Percentiles rank a stretch among this genome's conserved stretches.
phyloP scores from a whole-genome alignment of 2,888 invertebrate species.

The Podabrus alpinus region DNA sequence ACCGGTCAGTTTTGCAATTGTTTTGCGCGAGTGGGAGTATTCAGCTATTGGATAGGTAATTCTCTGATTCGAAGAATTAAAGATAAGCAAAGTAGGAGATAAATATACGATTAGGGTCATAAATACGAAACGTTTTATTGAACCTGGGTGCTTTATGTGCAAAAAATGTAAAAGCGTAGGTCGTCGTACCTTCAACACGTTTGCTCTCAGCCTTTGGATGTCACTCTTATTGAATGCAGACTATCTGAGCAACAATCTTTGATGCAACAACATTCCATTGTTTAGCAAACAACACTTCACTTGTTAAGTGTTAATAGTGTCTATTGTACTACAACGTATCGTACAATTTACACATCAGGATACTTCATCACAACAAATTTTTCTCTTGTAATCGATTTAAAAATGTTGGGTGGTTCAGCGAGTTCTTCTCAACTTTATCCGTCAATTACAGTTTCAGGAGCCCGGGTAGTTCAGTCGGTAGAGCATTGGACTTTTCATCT shows the following conservation, averaged over 20 bases:
- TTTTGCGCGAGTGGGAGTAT: slow-evolving; percentile 10
- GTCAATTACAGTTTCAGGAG: too few species aligned
- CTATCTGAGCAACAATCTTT: slow-evolving; percentile 34
- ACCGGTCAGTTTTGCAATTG: neutral
- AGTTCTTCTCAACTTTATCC: too few species aligned
- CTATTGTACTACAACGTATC: slow-evolving; percentile 16
- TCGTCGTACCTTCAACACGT: slow-evolving; percentile 43
- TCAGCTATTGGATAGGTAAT: slow-evolving; percentile 1
- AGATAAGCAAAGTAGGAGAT: neutral
- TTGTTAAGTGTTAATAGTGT: slow-evolving; percentile 25
- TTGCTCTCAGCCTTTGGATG: slow-evolving; percentile 35
- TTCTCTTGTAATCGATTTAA: neutral
- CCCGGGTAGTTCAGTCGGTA: slow-evolving; percentile 78
- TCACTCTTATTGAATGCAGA: slow-evolving; percentile 35
- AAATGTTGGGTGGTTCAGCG: too few species aligned
- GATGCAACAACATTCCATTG: slow-evolving; percentile 31
- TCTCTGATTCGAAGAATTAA: slow-evolving; percentile 8
- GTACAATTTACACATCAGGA: neutral
- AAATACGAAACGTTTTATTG: slow-evolving; percentile 27
- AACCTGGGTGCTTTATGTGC: slow-evolving; percentile 34
- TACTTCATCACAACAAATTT: neutral
- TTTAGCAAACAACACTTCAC: slow-evolving; percentile 21
- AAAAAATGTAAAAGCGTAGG: slow-evolving; percentile 34
- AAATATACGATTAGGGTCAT: slow-evolving; percentile 18
- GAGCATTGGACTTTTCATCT: slow-evolving; percentile 79